phyloP scores from a whole-genome alignment of 2,797 vertebrate genomes.

The Mallotus villosus region DNA sequence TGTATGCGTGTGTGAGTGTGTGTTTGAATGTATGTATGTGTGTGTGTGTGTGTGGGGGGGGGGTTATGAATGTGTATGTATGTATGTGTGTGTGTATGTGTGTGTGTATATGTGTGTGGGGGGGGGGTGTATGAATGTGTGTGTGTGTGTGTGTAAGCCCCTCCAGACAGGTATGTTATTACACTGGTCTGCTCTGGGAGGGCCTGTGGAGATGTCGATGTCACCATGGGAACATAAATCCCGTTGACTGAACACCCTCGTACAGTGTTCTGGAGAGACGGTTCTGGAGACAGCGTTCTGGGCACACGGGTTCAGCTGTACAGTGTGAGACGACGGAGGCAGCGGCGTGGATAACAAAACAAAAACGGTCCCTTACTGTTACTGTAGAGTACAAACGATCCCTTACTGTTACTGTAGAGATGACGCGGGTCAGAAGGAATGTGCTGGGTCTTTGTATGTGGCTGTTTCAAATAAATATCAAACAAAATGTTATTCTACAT shows the following conservation, averaged over 20 bases:
- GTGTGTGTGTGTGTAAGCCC: conserved; percentile 2
- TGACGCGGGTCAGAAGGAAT: too few species aligned
- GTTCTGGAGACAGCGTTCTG: too few species aligned
- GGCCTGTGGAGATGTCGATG: not conserved
- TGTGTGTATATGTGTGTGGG: not conserved
- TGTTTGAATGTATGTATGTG: not conserved
- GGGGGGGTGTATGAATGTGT: not conserved
- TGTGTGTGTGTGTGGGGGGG: not conserved
- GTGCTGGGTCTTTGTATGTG: too few species aligned
- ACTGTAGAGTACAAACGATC: too few species aligned
- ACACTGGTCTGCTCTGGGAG: not conserved
- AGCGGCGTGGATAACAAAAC: too few species aligned
- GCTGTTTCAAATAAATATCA: not conserved
- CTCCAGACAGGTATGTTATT: conserved; percentile 14
- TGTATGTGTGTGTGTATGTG: conserved; percentile 1
- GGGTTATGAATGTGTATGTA: too few species aligned
- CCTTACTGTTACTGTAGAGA: too few species aligned
- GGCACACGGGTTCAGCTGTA: too few species aligned
- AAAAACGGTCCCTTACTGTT: too few species aligned
- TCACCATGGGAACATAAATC: not conserved
- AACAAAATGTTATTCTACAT: too few species aligned
- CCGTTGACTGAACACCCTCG: not conserved
- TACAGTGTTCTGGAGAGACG: not conserved
- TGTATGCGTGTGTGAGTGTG: not conserved
- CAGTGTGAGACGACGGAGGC: too few species aligned